Conservation (phyloP, 2,113 vertebrate species). For the Capricornis sumatraensis region DNA sequence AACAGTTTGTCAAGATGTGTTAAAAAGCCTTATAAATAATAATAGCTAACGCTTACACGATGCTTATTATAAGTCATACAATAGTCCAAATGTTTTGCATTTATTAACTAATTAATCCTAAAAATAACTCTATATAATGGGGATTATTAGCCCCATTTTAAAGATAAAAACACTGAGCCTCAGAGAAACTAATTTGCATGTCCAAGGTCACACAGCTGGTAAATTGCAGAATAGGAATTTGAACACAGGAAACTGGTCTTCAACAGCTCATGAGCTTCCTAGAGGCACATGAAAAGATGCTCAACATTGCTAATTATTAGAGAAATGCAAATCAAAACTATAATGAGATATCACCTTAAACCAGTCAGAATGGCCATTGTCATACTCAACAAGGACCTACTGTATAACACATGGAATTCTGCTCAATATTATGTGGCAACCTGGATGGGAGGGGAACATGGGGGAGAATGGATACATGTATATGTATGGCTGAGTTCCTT, state of each 20-base stretch:
- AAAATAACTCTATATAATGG: not conserved
- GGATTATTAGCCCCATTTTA: not conserved
- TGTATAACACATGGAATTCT: not conserved
- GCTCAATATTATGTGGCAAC: not conserved
- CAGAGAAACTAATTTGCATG: not conserved
- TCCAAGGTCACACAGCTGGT: not conserved
- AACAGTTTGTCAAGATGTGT: not conserved
- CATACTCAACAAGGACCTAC: not conserved
- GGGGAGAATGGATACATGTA: not conserved
- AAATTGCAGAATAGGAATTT: not conserved
- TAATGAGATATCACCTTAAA: not conserved
- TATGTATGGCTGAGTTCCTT: not conserved
- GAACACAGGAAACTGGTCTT: not conserved
- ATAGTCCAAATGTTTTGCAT: not conserved
- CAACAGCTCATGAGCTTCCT: not conserved
- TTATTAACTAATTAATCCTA: not conserved
- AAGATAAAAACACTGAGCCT: not conserved
- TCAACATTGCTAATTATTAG: not conserved
- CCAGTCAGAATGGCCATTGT: not conserved
- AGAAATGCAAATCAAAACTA: not conserved
- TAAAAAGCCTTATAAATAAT: slow-evolving; percentile 9
- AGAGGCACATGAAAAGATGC: not conserved
- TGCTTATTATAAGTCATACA: not conserved
- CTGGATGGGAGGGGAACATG: not conserved
- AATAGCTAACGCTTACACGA: not conserved